Conservation (phyloP, 2,797 vertebrate genomes). For the Aldrovandia affinis region DNA sequence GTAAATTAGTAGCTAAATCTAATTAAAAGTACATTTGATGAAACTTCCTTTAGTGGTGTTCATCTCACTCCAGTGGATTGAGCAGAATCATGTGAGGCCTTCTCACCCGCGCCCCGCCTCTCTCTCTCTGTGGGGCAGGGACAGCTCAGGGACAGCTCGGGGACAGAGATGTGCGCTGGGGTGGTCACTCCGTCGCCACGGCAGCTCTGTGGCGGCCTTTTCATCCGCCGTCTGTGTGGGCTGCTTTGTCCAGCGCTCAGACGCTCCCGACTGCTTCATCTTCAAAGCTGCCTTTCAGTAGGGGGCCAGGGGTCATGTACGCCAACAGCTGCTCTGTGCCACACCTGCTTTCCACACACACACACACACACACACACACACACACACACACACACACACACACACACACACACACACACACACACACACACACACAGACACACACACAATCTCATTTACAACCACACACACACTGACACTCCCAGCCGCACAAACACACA, state of each 20-base stretch:
- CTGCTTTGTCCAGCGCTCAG: background rate
- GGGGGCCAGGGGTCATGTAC: background rate
- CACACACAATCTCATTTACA: background rate
- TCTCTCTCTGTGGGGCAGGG: background rate
- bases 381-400: background rate
- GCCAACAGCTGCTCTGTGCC: background rate
- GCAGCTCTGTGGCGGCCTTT: background rate
- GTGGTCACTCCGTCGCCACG: background rate
- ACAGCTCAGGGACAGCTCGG: background rate
- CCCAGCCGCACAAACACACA: background rate
- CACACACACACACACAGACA: background rate
- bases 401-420: conserved; percentile 26
- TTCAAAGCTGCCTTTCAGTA: background rate
- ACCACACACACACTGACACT: background rate
- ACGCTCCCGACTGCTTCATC: background rate
- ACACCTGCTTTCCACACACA: conserved; percentile 17
- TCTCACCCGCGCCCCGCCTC: too few relatives aligned
- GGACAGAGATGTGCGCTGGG: background rate
- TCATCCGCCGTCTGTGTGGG: background rate
- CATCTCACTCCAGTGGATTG: background rate
- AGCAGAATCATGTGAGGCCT: background rate
- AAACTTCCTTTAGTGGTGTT: background rate
- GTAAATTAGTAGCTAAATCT: background rate
- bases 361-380: background rate
- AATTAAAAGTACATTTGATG: background rate